Conservation (phyloP, 2,113 vertebrate genomes). For the Aix galericulata region DNA sequence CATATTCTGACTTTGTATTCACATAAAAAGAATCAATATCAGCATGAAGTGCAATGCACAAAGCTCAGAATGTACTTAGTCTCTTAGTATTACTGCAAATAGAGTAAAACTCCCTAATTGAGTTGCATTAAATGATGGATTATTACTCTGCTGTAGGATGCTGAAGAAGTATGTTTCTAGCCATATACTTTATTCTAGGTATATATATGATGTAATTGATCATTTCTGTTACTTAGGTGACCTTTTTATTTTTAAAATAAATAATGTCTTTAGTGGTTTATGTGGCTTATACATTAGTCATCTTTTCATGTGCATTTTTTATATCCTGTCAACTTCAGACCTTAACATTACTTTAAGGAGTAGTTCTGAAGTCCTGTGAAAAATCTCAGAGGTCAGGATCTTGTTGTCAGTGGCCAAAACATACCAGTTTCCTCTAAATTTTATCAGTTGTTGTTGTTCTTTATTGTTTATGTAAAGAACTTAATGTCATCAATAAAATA, state of each 20-base stretch:
- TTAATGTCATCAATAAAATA: not conserved
- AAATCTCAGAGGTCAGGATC: not conserved
- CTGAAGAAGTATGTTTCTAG: not conserved
- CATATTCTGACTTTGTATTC: not conserved
- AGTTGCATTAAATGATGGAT: not conserved
- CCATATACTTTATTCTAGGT: not conserved
- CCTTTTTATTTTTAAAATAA: not conserved
- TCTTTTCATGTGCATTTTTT: not conserved
- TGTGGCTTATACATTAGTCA: not conserved
- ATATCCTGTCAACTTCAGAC: not conserved
- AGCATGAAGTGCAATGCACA: not conserved
- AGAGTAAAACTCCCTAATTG: not conserved
- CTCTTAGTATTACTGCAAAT: not conserved
- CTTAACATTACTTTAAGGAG: not conserved
- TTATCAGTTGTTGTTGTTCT: not conserved
- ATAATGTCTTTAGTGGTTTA: not conserved
- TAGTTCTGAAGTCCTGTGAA: not conserved
- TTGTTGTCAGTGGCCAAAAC: not conserved
- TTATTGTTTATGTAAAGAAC: not conserved
- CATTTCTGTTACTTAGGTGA: not conserved
- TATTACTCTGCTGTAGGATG: not conserved
- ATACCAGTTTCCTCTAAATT: not conserved
- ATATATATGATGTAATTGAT: not conserved
- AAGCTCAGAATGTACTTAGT: not conserved
- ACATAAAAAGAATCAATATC: not conserved